phyloP scores from a whole-genome alignment of 30 jellyfish, hydroid and myxozoan species.

The Clytia hemisphaerica region DNA sequence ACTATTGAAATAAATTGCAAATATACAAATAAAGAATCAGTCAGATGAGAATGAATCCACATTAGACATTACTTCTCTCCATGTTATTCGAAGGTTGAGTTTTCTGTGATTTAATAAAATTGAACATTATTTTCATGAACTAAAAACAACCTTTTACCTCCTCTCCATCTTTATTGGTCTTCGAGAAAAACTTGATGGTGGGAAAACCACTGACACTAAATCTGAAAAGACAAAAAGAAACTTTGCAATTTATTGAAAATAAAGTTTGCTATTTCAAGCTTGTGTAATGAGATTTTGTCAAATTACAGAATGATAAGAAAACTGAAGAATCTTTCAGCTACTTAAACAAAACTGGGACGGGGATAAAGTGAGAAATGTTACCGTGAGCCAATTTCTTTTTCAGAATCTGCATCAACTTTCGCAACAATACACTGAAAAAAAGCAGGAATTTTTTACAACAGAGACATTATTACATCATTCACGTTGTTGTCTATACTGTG shows the following conservation, averaged over 20 bases:
- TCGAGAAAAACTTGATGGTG: slow-evolving; percentile 80
- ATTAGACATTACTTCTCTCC: too few relatives aligned
- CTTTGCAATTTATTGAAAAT: neutral
- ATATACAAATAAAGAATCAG: too few relatives aligned
- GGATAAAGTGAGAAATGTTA: too few relatives aligned
- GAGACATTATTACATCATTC: too few relatives aligned
- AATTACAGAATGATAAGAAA: neutral
- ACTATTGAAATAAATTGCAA: slow-evolving; percentile 28
- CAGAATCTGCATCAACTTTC: slow-evolving; percentile 88
- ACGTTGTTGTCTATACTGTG: too few relatives aligned
- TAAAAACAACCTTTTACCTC: too few relatives aligned
- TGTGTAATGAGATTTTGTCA: neutral
- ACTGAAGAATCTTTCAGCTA: neutral
- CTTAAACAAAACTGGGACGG: too few relatives aligned
- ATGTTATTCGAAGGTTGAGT: too few relatives aligned
- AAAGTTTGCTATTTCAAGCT: neutral
- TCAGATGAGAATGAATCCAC: too few relatives aligned
- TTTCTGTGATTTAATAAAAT: too few relatives aligned
- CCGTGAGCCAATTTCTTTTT: slow-evolving; percentile 72
- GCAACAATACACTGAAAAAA: slow-evolving; percentile 82
- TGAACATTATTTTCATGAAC: too few relatives aligned
- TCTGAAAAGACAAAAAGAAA: slow-evolving; percentile 20
- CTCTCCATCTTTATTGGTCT: slow-evolving; percentile 77
- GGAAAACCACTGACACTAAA: slow-evolving; percentile 81
- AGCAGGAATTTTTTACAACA: too few relatives aligned